Base-by-base conservation (phyloP, 1,140 invertebrate genomes). In the Lasaia peninsularis region DNA sequence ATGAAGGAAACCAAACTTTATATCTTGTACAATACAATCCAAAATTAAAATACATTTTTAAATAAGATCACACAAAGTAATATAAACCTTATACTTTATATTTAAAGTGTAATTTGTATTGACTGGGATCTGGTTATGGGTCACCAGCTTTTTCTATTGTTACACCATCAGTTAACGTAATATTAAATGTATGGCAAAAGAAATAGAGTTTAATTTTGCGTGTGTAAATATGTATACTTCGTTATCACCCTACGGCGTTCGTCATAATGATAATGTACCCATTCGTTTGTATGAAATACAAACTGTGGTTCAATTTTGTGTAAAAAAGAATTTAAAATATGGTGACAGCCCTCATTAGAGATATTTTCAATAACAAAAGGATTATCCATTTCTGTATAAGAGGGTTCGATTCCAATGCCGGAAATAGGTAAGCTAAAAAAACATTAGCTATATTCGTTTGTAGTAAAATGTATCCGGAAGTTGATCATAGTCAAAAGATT, bases 231-330 rank as follows among this genome's bases (percentile, higher is more conserved):
- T 34, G 28, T 58, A 53, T 40, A 60, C 53, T 60, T 60, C 50
- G 32, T 64, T 60, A 60, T 33, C 50, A n/a, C 58, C 58, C 54
- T 58, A 52, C 16, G 58, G 62, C 57, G 54, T 56, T 20, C 48
- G 40, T 24, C 50, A 57, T 60, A 64, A 64, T 56, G 32, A 44
- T 44, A 18, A 48, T 48, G 40, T 48, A 21, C 11, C 10, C 16
- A 18, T 48, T 21, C 40, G 18, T 21, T 48, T 48, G 40, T 48
- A 48, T 21, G 18, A 16, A 20, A 21, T 11, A 48, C 18, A 48
- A 20, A 20, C 11, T 18, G 3, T 11, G 18, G 2, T 11, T 18
- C 40, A 20, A 48, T 11, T 11, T 21, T 48, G 16, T 20, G 40
- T 21, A 20, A 20, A 48, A 48, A 48, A 48, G 10, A 14, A 48